Percentiles rank a stretch among this genome's conserved stretches.
phyloP scores from a whole-genome alignment of 2,113 vertebrate species.

The Paramisgurnus dabryanus region DNA sequence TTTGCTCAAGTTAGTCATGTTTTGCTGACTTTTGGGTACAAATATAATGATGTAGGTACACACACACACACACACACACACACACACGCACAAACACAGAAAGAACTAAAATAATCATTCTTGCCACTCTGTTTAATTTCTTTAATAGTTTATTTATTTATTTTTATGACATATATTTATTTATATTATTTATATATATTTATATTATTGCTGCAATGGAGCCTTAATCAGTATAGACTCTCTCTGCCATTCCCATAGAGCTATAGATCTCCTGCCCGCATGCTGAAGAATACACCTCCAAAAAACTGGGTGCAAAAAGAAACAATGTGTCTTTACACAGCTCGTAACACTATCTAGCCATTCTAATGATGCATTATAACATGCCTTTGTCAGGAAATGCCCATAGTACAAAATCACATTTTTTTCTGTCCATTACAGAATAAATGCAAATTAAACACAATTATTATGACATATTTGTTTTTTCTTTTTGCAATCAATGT shows the following conservation, averaged over 20 bases:
- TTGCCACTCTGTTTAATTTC: conserved; percentile 13
- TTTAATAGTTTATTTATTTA: conserved; percentile 47
- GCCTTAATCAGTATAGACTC: conserved; percentile 64
- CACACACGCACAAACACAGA: conserved; percentile 18
- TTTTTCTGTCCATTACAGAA: conserved; percentile 59
- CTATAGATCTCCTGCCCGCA: conserved; percentile 74
- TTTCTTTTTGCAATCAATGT: not conserved
- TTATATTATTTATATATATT: conserved; percentile 61
- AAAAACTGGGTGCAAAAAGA: conserved; percentile 80
- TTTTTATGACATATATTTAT: conserved; percentile 48
- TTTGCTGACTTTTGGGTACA: too few species aligned
- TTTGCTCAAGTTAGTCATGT: too few species aligned
- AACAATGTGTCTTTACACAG: conserved; percentile 71
- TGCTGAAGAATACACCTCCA: conserved; percentile 77
- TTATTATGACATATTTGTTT: not conserved
- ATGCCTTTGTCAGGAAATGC: conserved; percentile 69
- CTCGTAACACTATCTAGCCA: conserved; percentile 73
- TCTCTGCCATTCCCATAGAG: conserved; percentile 64
- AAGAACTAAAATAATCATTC: not conserved
- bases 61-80: not conserved
- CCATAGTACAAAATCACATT: conserved; percentile 51
- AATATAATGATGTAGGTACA: too few species aligned
- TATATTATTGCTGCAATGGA: conserved; percentile 80
- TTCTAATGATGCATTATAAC: conserved; percentile 77
- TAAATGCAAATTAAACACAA: conserved; percentile 65